These are phyloP conservation scores for Xerus rutilus DNA, from an alignment of 2,797 vertebrate genomes.

Conservation along the genomic window DNA sequence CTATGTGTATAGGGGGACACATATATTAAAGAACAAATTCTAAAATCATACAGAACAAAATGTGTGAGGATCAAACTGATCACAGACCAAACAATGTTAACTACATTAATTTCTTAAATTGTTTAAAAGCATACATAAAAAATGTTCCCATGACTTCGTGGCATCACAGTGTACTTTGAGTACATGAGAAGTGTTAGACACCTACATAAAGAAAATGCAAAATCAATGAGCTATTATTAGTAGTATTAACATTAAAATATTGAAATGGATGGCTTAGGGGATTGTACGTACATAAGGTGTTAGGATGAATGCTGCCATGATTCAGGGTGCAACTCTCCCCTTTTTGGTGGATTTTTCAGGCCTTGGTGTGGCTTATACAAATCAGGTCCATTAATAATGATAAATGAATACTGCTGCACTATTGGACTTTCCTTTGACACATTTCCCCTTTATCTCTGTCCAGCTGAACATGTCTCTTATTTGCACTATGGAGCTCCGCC, in stretches of 20 bases:
- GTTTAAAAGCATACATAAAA: background rate
- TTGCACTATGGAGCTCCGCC: background rate
- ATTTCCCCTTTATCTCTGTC: background rate
- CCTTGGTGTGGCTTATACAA: background rate
- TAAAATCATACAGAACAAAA: background rate
- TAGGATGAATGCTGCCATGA: background rate
- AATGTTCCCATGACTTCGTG: background rate
- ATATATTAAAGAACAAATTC: background rate
- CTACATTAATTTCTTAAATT: background rate
- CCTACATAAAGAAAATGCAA: background rate
- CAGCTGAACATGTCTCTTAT: background rate
- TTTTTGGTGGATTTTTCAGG: background rate
- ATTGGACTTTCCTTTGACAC: background rate
- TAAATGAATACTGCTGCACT: background rate
- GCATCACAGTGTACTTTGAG: background rate
- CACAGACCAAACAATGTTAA: background rate
- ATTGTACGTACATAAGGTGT: accelerated
- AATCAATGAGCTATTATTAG: background rate
- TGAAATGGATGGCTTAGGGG: background rate
- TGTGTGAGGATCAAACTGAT: background rate
- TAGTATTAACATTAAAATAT: background rate
- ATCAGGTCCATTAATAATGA: accelerated
- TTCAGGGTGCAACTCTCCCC: too few species aligned
- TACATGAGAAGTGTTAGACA: background rate
- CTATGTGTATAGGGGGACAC: background rate